Evolutionary conservation across 2,797 vertebrate genomes (phyloP).

Genomic region (Otolemur crassicaudatus): DNA sequence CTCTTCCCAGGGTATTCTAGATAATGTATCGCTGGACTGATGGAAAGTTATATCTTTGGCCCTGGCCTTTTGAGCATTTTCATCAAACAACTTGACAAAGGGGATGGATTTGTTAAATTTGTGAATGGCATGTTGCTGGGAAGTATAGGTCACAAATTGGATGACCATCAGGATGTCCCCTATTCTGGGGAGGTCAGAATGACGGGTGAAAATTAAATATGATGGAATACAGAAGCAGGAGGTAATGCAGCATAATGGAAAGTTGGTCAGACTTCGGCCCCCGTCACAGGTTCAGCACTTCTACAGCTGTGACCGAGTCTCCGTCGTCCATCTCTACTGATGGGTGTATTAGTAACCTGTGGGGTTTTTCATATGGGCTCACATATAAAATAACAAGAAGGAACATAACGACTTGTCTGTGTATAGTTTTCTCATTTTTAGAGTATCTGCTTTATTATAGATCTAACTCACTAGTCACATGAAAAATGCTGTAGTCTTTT

Average conservation of each 20-base stretch:
- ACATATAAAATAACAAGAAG: not conserved
- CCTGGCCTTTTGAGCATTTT: constrained; percentile 59
- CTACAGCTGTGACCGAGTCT: not conserved
- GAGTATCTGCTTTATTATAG: not conserved
- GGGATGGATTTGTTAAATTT: constrained; percentile 65
- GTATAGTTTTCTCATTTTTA: not conserved
- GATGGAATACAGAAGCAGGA: not conserved
- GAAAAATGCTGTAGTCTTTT: not conserved
- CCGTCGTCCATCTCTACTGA: not conserved
- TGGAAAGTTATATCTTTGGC: not conserved
- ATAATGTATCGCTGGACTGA: not conserved
- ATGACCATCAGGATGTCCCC: not conserved
- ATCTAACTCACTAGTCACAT: not conserved
- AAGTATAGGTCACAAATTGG: constrained; percentile 32
- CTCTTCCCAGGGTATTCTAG: constrained; percentile 21
- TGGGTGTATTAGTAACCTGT: not conserved
- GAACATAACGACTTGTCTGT: not conserved
- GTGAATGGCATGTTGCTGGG: not conserved
- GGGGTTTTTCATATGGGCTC: not conserved
- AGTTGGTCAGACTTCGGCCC: not conserved
- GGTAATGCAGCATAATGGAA: not conserved
- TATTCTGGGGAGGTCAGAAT: not conserved
- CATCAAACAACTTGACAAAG: constrained; percentile 53
- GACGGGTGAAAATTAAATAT: not conserved
- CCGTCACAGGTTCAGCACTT: no score